These are phyloP conservation scores for Agapornis canus DNA, from an alignment of 2,797 vertebrate genomes.

Conservation along the genomic window DNA sequence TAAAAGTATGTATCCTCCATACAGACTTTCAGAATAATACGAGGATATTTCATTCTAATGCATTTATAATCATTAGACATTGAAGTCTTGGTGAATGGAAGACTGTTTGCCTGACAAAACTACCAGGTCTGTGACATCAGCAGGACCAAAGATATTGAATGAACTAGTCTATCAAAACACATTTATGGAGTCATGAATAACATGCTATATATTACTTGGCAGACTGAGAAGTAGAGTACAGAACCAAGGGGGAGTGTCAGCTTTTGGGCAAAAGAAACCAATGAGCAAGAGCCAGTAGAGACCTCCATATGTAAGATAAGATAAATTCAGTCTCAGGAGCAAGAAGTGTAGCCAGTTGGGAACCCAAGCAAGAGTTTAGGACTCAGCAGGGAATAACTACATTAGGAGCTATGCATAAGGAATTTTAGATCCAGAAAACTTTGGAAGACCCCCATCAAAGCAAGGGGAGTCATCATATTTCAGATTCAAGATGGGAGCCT, in stretches of 20 bases:
- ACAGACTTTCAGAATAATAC: neutral
- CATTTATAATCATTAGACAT: neutral
- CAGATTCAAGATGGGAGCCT: neutral
- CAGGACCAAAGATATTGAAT: neutral
- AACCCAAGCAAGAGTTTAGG: neutral
- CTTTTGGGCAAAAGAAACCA: neutral
- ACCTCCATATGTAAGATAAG: neutral
- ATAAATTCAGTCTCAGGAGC: neutral
- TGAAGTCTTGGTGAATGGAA: neutral
- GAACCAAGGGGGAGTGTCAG: neutral
- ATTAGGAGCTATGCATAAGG: neutral
- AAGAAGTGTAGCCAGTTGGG: neutral
- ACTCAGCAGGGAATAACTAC: neutral
- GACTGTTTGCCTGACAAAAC: neutral
- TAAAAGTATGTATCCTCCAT: neutral
- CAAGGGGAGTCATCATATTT: neutral
- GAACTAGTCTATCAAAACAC: neutral
- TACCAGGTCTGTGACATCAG: neutral
- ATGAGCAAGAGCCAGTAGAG: neutral
- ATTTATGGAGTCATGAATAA: neutral
- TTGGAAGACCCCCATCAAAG: conserved; percentile 1
- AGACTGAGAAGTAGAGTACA: neutral
- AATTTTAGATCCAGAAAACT: conserved; percentile 1
- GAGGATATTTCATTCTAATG: neutral
- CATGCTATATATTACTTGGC: neutral